Percentiles rank a stretch among this genome's conserved stretches.
These are phyloP conservation scores for Mythimna pallens DNA, from an alignment of 2,888 invertebrate species.

Conservation along the genomic window DNA sequence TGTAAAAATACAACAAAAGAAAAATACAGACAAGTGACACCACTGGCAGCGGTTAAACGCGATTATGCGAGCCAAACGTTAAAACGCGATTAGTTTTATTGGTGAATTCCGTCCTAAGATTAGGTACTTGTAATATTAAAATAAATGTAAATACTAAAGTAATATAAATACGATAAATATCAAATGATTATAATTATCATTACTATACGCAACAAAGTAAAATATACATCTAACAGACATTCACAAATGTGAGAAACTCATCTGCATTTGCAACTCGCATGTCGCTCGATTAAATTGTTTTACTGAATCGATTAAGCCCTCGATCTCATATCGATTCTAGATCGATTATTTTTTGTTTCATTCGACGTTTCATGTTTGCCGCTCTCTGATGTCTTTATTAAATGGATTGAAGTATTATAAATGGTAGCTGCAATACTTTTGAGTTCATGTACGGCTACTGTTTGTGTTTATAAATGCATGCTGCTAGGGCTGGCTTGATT, in stretches of 20 bases:
- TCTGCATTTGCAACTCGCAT: slow-evolving; percentile 80
- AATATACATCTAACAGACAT: slow-evolving; percentile 49
- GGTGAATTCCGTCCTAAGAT: too few species aligned
- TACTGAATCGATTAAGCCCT: slow-evolving; percentile 87
- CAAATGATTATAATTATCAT: too few species aligned
- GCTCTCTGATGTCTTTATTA: slow-evolving; percentile 83
- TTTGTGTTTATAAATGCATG: slow-evolving; percentile 50
- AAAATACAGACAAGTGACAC: too few species aligned
- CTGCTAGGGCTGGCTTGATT: slow-evolving; percentile 20
- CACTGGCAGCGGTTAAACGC: too few species aligned
- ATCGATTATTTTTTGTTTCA: slow-evolving; percentile 83
- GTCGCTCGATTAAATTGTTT: slow-evolving; percentile 86
- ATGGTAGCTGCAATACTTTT: slow-evolving; percentile 61
- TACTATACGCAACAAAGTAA: slow-evolving; percentile 42
- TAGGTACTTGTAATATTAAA: too few species aligned
- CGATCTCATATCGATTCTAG: slow-evolving; percentile 81
- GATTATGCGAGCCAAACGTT: too few species aligned
- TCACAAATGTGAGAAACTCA: slow-evolving; percentile 77
- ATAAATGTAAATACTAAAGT: too few species aligned
- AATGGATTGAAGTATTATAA: slow-evolving; percentile 71
- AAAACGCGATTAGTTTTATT: too few species aligned
- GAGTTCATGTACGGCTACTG: slow-evolving; percentile 58
- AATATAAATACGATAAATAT: too few species aligned
- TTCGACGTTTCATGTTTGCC: slow-evolving; percentile 76
- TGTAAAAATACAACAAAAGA: too few species aligned